Base-by-base conservation (phyloP, 2,113 vertebrate species). In the Antechinus stuartii region DNA sequence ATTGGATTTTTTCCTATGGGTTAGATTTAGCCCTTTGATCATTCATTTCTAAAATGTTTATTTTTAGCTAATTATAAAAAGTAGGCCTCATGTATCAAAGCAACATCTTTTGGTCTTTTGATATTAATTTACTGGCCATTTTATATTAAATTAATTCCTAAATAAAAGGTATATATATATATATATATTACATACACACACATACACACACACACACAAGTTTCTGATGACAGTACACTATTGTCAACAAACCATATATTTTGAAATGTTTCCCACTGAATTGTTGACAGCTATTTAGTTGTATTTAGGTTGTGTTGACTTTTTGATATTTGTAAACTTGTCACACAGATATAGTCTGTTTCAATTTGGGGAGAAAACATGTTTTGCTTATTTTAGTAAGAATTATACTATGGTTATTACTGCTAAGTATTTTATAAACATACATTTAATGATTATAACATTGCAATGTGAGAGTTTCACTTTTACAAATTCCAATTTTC, bases 11-110 rank as follows among this genome's bases (percentile, higher is more conserved):
- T 91, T 19, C 16, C 16, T 90, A 25, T 95, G 95, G 89, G 16
- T 1, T 55, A 84, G 96, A 35, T 19, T 96, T 52, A 93, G 47
- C 93, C 89, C 55, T 97, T 97, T 96, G 94, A 97, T 96, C 53
- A 90, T 96, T 50, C 2, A 94, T 90, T 95, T 96, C 93, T 96
- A 76, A 97, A 97, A 90, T 10, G 92, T 92, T 42, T 93, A 91
- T 95, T 95, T 97, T 97, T 95, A 22, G 22, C 12, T 90, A 96
- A 97, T 93, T 92, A 55, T 27, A 89, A 90, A 95, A 98, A 96
- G 50, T 96, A 52, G 0, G 16, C 84, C 30, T 96, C 97, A 92
- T 96, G 2, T 91, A 94, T 93, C 90, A 94, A 90, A 93, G 30
- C 84, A 47, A 10, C 57, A 0, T 54, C 92, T 55, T 95, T 97